phyloP scores from a whole-genome alignment of 2,888 invertebrate species.

The Odontocerum albicorne region DNA sequence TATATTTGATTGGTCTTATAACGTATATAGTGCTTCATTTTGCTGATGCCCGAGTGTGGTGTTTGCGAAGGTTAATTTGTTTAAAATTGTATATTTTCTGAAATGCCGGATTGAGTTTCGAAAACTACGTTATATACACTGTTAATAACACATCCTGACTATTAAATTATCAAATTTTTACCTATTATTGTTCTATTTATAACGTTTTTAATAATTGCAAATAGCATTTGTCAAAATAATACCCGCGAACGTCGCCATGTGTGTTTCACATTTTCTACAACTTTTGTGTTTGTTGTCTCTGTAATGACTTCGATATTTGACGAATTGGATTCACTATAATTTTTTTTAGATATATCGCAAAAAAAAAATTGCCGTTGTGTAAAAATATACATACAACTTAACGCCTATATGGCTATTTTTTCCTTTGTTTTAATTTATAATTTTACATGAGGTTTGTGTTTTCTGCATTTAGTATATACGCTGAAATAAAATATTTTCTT shows the following conservation, averaged over 20 bases:
- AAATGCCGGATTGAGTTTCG: slow-evolving; percentile 8
- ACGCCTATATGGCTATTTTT: slow-evolving; percentile 2
- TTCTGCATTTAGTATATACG: slow-evolving; percentile 9
- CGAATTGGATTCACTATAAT: slow-evolving; percentile 1
- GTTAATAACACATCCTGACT: background rate
- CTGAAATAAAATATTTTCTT: no score
- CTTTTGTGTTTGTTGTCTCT: slow-evolving; percentile 16
- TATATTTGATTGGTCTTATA: background rate
- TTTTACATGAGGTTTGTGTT: slow-evolving; percentile 25
- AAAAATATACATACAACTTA: background rate
- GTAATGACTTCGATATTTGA: slow-evolving; percentile 1
- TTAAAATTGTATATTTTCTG: slow-evolving; percentile 19
- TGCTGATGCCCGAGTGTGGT: slow-evolving; percentile 5
- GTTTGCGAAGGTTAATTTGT: slow-evolving; percentile 34
- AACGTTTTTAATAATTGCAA: background rate
- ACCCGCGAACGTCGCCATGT: slow-evolving; percentile 35
- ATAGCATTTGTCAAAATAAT: slow-evolving; percentile 31
- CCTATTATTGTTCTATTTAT: background rate
- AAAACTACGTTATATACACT: background rate
- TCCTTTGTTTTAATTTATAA: slow-evolving; percentile 21
- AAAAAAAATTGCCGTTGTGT: background rate
- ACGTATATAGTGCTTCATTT: slow-evolving; percentile 3
- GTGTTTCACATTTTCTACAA: slow-evolving; percentile 27
- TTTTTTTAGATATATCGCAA: no score
- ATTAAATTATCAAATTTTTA: background rate